Percentiles rank a stretch among this genome's conserved stretches.
Conservation (phyloP, 1,140 invertebrate species). For the Drosophila ambigua region DNA sequence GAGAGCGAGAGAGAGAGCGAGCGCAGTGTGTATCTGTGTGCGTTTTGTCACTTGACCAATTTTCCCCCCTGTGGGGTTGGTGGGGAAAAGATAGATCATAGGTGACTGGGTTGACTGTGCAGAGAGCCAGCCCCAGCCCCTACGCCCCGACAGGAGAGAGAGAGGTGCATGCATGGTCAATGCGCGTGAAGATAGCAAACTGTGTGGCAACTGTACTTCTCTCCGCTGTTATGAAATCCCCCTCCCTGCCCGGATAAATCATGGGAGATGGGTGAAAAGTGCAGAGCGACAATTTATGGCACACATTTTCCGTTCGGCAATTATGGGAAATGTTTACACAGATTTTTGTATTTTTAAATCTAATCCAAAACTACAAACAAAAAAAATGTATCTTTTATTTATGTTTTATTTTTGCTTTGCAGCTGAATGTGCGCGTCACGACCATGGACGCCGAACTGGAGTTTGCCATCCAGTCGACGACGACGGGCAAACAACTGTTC, state of each 20-base stretch:
- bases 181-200: not conserved
- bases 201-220: no score
- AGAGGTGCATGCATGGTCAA: constrained; percentile 1
- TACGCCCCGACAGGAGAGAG: not conserved
- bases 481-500: constrained; percentile 99
- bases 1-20: not conserved
- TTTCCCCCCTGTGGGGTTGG: not conserved
- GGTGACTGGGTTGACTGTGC: not conserved
- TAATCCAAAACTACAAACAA: no score
- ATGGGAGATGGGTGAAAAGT: no score
- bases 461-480: constrained; percentile 99
- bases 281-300: no score
- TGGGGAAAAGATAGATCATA: no score
- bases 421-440: constrained; percentile 99
- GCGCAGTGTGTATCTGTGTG: constrained; percentile 2
- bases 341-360: not conserved
- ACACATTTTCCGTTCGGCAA: no score
- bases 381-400: not conserved
- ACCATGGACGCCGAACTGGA: constrained; percentile 99
- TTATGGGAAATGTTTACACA: not conserved
- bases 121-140: not conserved
- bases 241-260: no score
- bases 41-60: constrained; percentile 50
- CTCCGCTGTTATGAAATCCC: no score
- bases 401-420: constrained; percentile 52